Evolutionary conservation across 2,113 vertebrate species (phyloP).

Genomic region (Hipposideros armiger): DNA sequence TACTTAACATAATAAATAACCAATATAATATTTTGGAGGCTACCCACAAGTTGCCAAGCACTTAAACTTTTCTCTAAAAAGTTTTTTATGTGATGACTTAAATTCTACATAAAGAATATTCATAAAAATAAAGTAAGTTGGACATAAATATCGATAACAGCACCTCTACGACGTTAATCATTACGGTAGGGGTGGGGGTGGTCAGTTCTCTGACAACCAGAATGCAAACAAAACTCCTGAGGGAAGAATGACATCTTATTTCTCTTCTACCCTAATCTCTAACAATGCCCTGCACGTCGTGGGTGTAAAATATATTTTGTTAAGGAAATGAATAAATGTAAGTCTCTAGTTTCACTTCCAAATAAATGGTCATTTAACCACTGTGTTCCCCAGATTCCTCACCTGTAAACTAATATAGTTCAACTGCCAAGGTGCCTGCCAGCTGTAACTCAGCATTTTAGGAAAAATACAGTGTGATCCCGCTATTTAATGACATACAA

Average conservation of each 20-base stretch:
- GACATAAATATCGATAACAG: not conserved
- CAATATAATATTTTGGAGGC: not conserved
- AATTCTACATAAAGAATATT: not conserved
- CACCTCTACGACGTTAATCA: not conserved
- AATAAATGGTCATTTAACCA: not conserved
- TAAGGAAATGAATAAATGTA: not conserved
- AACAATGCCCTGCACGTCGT: not conserved
- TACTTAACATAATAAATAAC: not conserved
- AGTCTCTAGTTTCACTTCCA: not conserved
- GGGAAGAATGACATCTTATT: not conserved
- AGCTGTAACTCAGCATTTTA: not conserved
- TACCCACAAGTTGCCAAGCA: not conserved
- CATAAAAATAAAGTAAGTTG: not conserved
- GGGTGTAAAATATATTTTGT: not conserved
- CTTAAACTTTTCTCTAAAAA: not conserved
- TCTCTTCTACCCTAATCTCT: not conserved
- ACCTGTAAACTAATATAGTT: not conserved
- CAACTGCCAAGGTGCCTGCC: not conserved
- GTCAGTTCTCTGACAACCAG: not conserved
- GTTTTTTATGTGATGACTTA: not conserved
- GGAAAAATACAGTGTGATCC: not conserved
- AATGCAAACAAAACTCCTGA: not conserved
- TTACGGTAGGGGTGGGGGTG: accelerated
- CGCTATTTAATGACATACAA: not conserved
- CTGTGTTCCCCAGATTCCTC: not conserved